Base-by-base conservation (phyloP, 2,797 vertebrate genomes). In the Thunnus albacares region DNA sequence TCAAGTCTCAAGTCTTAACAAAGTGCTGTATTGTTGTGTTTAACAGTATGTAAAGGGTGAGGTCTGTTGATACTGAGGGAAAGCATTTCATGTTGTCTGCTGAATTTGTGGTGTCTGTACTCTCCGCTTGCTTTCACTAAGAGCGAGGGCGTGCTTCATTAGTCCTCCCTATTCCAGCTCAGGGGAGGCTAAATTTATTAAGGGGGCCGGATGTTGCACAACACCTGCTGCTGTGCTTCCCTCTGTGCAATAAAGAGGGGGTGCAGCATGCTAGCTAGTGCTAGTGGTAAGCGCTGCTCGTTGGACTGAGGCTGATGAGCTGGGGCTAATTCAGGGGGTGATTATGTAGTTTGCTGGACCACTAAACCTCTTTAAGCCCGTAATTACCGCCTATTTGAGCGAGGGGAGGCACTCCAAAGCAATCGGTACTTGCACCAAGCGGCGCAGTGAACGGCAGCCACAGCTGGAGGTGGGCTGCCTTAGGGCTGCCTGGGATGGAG, bases 301-400 rank as follows among this genome's bases (percentile, higher is more conserved):
- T 96, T 98, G 97, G 97, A 97, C 97, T 98, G 97, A 96, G 95
- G 97, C 97, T 99, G 98, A 99, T 99, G 98, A 99, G 97, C 96
- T 96, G 93, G 85, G 96, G 96, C 97, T 99, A 99, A 99, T 99
- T 98, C 97, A 96, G 96, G 96, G 92, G 97, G 97, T 98, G 97
- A 99, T 99, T 99, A 99, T 98, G 97, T 99, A 97, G 98, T 99
- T 99, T 99, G 98, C 98, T 99, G 97, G 98, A 98, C 98, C 97
- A 99, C 98, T 99, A 99, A 99, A 99, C 97, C 98, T 98, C 97
- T 98, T 98, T 98, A 98, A 98, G 98, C 97, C 97, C 96, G 96
- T 99, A 99, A 99, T 99, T 99, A 99, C 97, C 96, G 97, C 97
- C 97, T 98, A 97, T 98, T 98, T 98, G 97, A 98, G 97, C 95